phyloP scores from a whole-genome alignment of 2,113 vertebrate species.

The Glareola pratincola region DNA sequence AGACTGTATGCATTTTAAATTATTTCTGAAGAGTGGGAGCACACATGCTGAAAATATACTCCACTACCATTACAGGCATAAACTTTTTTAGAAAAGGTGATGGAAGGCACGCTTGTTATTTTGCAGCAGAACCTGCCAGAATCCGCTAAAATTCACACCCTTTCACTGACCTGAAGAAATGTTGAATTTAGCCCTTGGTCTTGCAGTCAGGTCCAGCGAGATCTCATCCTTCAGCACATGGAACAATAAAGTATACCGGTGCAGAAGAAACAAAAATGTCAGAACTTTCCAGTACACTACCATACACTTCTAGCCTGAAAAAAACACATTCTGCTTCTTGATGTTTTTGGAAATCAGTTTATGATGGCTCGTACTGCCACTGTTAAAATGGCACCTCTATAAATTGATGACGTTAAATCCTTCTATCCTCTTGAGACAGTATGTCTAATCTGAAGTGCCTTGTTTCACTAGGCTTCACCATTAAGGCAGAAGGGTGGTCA shows the following conservation, averaged over 20 bases:
- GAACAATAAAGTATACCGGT: background rate
- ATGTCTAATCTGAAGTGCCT: background rate
- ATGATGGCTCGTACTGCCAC: background rate
- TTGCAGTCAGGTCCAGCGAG: background rate
- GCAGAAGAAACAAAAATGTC: background rate
- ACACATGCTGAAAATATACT: background rate
- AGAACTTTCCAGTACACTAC: background rate
- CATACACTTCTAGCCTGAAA: background rate
- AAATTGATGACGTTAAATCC: background rate
- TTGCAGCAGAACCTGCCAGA: background rate
- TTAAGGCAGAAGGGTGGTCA: background rate
- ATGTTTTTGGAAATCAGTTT: background rate
- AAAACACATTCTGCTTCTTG: background rate
- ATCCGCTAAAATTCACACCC: background rate
- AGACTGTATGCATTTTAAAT: background rate
- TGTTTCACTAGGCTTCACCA: background rate
- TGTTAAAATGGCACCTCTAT: background rate
- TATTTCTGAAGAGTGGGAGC: background rate
- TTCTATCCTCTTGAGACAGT: background rate
- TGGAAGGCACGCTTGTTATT: rapidly evolving
- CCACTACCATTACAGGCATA: background rate
- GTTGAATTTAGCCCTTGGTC: background rate
- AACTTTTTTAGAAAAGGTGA: background rate
- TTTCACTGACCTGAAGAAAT: background rate
- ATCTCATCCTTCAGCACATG: background rate